These are phyloP conservation scores for Perca flavescens DNA, from an alignment of 2,113 vertebrate species.

Conservation along the genomic window DNA sequence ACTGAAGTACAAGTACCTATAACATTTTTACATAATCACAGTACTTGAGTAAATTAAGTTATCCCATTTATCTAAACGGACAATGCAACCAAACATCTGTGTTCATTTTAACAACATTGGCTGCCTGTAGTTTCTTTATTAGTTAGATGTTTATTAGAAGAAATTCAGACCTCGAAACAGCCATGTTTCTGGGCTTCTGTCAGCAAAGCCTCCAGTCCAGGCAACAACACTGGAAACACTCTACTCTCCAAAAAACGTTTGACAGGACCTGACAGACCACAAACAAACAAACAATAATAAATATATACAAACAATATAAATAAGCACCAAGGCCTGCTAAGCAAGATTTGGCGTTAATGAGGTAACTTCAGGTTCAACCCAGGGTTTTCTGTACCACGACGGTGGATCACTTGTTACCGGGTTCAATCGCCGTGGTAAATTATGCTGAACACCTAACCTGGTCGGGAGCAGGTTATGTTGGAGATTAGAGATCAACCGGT, in stretches of 20 bases:
- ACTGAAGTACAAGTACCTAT: neutral
- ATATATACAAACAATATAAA: neutral
- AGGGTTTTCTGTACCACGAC: no score
- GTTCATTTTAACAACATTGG: neutral
- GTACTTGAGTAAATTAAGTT: neutral
- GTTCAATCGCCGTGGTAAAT: no score
- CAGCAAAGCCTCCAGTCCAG: constrained; percentile 88
- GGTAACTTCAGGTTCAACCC: no score
- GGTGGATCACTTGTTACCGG: no score
- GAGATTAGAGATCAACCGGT: no score
- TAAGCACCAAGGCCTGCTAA: neutral
- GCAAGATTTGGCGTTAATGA: no score
- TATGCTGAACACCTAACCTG: no score
- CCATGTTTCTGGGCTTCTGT: constrained; percentile 84
- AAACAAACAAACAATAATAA: constrained; percentile 5
- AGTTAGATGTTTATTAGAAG: neutral
- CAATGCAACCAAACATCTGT: neutral
- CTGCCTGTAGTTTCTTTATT: neutral
- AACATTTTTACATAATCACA: neutral
- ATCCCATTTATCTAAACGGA: neutral
- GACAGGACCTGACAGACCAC: constrained; percentile 82
- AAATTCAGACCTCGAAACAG: constrained; percentile 88
- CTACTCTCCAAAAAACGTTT: constrained; percentile 83
- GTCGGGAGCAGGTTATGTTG: no score
- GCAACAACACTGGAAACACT: constrained; percentile 90